These are phyloP conservation scores for Orius insidiosus DNA, from an alignment of 1,140 invertebrate species.

Conservation along the genomic window DNA sequence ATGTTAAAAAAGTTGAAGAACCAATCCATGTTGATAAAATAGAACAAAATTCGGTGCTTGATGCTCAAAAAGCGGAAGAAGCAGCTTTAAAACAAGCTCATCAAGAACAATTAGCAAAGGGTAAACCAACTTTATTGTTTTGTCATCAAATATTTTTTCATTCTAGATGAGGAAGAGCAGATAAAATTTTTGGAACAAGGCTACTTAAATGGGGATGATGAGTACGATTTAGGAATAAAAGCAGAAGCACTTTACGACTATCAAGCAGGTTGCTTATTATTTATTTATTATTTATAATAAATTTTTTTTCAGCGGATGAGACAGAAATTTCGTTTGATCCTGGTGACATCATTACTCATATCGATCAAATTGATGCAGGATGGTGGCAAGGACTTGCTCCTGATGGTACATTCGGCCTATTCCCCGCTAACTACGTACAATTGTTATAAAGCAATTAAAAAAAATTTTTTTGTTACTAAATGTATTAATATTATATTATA, in stretches of 20 bases:
- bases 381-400: conserved; percentile 94
- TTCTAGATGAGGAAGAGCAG: neutral
- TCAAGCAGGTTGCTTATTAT: conserved; percentile 68
- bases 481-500: too few species aligned
- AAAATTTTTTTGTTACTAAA: too few species aligned
- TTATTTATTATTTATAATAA: too few species aligned
- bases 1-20: neutral
- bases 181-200: neutral
- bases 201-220: conserved; percentile 1
- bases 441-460: conserved; percentile 24
- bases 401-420: conserved; percentile 75
- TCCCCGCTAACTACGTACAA: conserved; percentile 92
- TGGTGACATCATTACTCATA: conserved; percentile 85
- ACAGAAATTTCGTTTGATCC: conserved; percentile 95
- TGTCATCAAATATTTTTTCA: neutral
- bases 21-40: neutral
- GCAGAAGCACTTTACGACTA: conserved; percentile 91
- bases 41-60: neutral
- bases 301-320: conserved; percentile 59
- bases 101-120: neutral
- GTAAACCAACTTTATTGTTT: neutral
- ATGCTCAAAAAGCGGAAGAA: conserved; percentile 1
- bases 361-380: conserved; percentile 87
- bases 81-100: neutral
- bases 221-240: conserved; percentile 41